Conservation (phyloP, 1,140 invertebrate species). For the Formica exsecta region DNA sequence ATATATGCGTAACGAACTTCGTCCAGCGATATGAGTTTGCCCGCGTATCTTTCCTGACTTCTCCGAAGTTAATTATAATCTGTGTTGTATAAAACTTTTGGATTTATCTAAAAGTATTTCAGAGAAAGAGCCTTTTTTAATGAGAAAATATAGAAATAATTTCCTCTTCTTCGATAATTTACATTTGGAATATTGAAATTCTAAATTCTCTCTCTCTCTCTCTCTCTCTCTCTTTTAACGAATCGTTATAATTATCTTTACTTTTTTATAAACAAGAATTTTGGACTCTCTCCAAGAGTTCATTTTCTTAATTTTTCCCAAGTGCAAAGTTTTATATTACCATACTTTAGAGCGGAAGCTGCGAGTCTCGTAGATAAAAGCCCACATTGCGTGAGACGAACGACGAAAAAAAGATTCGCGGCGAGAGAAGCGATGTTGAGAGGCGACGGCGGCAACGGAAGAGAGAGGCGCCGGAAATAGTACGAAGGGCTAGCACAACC, state of each 20-base stretch:
- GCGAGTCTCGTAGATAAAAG: constrained; percentile 47
- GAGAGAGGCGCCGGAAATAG: constrained; percentile 61
- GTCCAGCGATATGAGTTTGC: neutral
- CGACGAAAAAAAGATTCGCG: constrained; percentile 59
- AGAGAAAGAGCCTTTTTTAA: neutral
- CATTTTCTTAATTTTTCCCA: constrained; percentile 33
- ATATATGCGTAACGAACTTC: neutral
- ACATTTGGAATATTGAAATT: neutral
- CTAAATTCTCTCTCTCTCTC: neutral
- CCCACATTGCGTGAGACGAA: constrained; percentile 16
- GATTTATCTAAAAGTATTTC: neutral
- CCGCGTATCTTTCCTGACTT: neutral
- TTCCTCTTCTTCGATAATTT: neutral
- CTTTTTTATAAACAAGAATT: constrained; percentile 20
- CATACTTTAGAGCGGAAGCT: constrained; percentile 55
- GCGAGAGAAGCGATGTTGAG: constrained; percentile 31
- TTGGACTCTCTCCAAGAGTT: neutral
- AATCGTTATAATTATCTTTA: constrained; percentile 16
- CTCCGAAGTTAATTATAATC: neutral
- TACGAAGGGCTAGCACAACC: constrained; percentile 59
- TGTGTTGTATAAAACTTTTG: neutral
- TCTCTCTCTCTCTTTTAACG: neutral
- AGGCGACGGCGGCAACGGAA: neutral
- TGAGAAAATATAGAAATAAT: neutral
- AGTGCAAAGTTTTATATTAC: constrained; percentile 51